A percentile compares a stretch with the other conserved stretches of the same genome.
Evolutionary conservation across 2,113 vertebrate genomes (phyloP).

Genomic region (Fregata magnificens): DNA sequence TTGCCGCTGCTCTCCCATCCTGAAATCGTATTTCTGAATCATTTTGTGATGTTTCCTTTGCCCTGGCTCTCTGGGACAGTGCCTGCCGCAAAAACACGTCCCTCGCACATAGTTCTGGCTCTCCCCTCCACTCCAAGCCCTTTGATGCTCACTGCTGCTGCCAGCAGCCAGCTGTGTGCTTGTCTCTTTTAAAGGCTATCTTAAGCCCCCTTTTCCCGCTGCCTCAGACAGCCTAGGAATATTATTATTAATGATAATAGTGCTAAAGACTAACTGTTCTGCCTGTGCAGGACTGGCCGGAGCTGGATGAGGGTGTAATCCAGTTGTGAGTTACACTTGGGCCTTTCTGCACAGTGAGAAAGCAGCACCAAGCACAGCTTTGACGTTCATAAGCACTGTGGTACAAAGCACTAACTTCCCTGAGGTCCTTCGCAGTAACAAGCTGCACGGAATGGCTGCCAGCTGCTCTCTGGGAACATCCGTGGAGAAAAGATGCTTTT

Average conservation of each 20-base stretch:
- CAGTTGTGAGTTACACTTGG: neutral
- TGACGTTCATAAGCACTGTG: neutral
- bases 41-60: neutral
- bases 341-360: neutral
- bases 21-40: neutral
- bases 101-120: neutral
- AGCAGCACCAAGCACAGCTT: neutral
- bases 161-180: constrained; percentile 24
- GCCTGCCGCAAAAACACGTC: neutral
- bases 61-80: neutral
- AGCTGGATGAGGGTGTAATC: neutral
- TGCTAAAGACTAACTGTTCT: neutral
- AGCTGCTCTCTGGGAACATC: neutral
- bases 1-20: neutral
- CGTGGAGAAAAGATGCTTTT: neutral
- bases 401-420: neutral
- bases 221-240: neutral
- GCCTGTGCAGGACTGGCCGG: neutral
- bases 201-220: constrained; percentile 16
- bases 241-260: neutral
- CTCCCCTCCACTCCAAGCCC: neutral
- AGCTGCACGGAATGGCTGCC: neutral
- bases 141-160: constrained; percentile 16
- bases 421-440: neutral
- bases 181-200: neutral